Percentiles rank a stretch among this genome's conserved stretches.
phyloP scores from a whole-genome alignment of 2,888 invertebrate genomes.

The Drosophila aldrichi region DNA sequence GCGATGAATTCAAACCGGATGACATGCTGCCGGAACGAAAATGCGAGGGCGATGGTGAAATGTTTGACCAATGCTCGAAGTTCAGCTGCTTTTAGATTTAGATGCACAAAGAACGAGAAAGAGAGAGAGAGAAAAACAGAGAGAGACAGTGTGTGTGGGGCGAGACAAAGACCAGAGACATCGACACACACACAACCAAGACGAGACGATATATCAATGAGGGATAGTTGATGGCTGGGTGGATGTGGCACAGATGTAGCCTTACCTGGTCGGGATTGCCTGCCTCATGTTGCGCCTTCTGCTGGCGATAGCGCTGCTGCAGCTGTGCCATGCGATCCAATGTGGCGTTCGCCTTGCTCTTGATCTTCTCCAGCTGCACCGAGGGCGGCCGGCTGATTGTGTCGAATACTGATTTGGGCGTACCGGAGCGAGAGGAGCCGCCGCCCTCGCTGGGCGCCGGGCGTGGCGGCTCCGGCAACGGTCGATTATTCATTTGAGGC shows the following conservation, averaged over 20 bases:
- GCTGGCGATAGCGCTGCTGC: slow-evolving; percentile 87
- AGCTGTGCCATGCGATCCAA: slow-evolving; percentile 85
- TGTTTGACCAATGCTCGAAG: slow-evolving; percentile 85
- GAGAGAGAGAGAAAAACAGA: slow-evolving; percentile 19
- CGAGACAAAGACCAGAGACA: slow-evolving; percentile 52
- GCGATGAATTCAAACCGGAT: slow-evolving; percentile 85
- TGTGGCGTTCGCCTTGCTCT: slow-evolving; percentile 85
- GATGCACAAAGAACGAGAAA: slow-evolving; percentile 58
- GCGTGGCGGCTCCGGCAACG: slow-evolving; percentile 87
- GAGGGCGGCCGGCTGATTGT: slow-evolving; percentile 84
- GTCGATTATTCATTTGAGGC: slow-evolving; percentile 84
- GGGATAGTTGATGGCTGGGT: slow-evolving; percentile 18
- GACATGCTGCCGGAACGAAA: slow-evolving; percentile 85
- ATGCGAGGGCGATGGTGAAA: slow-evolving; percentile 85
- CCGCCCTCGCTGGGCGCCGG: slow-evolving; percentile 79
- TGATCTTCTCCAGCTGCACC: slow-evolving; percentile 85
- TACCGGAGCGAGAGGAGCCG: slow-evolving; percentile 82
- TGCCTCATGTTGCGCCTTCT: slow-evolving; percentile 86
- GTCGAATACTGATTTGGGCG: slow-evolving; percentile 85
- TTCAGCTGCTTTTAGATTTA: slow-evolving; percentile 56
- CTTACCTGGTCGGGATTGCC: slow-evolving; percentile 79
- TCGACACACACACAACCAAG: slow-evolving; percentile 2
- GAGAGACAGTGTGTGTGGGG: slow-evolving; percentile 32
- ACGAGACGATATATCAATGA: slow-evolving; percentile 52
- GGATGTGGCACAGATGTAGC: not conserved